Percentiles rank a stretch among this genome's conserved stretches.
These are phyloP conservation scores for Thermophis baileyi DNA, from an alignment of 2,113 vertebrate species.

Conservation along the genomic window DNA sequence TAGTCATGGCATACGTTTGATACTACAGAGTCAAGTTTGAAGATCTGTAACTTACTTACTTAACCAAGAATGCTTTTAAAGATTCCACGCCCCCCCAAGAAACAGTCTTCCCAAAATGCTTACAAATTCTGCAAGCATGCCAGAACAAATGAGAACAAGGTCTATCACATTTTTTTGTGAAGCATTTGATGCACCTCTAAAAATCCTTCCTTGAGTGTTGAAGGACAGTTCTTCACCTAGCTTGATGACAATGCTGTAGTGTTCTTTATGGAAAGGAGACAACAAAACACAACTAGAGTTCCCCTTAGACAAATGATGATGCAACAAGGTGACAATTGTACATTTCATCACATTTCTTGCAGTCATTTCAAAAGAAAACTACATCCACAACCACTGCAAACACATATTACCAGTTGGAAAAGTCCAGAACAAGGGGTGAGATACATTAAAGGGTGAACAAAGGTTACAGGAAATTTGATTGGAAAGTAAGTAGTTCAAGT, in stretches of 20 bases:
- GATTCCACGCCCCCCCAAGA: background rate
- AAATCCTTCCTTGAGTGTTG: background rate
- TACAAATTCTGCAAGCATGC: background rate
- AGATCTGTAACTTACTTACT: background rate
- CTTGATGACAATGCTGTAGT: background rate
- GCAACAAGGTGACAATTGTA: background rate
- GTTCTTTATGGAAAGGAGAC: background rate
- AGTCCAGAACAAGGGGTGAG: background rate
- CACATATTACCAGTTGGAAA: background rate
- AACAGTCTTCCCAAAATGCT: background rate
- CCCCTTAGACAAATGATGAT: background rate
- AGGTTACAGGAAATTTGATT: background rate
- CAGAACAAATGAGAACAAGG: background rate
- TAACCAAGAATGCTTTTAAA: background rate
- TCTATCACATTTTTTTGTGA: background rate
- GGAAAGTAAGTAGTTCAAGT: background rate
- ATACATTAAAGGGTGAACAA: background rate
- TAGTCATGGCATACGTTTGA: background rate
- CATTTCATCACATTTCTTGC: constrained; percentile 1
- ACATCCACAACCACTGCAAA: background rate
- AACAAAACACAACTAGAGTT: background rate
- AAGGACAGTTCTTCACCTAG: background rate
- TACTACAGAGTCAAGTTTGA: background rate
- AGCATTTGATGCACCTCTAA: background rate
- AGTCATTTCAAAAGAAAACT: background rate